Evolutionary conservation across 2,797 vertebrate genomes (phyloP), one percentile per base, ranked within the genome.

Genomic region (Lepilemur septentrionalis): DNA sequence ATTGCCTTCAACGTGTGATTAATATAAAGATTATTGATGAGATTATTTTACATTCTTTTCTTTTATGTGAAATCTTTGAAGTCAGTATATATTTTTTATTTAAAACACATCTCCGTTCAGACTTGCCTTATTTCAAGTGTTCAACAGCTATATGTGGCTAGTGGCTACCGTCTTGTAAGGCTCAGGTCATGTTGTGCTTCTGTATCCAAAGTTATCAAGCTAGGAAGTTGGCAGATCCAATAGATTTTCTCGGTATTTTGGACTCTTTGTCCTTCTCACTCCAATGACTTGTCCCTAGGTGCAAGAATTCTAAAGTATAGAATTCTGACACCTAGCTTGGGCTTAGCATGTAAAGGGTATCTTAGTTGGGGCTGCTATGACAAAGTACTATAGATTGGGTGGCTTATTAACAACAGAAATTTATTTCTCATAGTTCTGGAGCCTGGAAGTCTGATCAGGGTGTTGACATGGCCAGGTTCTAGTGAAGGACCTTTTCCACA

Each of bases 21-120:
- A 81, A 75, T 70, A 67, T 76, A 65, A 76, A 87, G 78, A 48
- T 55, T 41, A 93, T 76, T 76, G 73, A 80, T 85, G 48, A 76
- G 17, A 41, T 59, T 92, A 50, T 92, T 91, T 93, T 93, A 79
- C 10, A 35, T 90, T 85, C 5, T 85, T 88, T 90, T 93, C n/a
- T 92, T 75, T 76, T 48, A 83, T 63, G 61, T 5, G 28, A 61
- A 83, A 14, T 84, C 9, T 84, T 89, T 95, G 75, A 94, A 96
- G 91, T 96, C 14, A 61, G 14, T 86, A 38, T 8, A 22, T 52
- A 63, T 72, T 65, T 63, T 55, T 79, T 52, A 52, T 13, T 91
- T 69, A n/a, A 8, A 75, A 80, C 13, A 93, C 13, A 75, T 55
- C 28, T 89, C 4, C 13, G 0, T 70, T 75, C 48, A 8, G 59